These are phyloP conservation scores for Oryzias javanicus DNA, from an alignment of 2,113 vertebrate genomes.

Conservation along the genomic window DNA sequence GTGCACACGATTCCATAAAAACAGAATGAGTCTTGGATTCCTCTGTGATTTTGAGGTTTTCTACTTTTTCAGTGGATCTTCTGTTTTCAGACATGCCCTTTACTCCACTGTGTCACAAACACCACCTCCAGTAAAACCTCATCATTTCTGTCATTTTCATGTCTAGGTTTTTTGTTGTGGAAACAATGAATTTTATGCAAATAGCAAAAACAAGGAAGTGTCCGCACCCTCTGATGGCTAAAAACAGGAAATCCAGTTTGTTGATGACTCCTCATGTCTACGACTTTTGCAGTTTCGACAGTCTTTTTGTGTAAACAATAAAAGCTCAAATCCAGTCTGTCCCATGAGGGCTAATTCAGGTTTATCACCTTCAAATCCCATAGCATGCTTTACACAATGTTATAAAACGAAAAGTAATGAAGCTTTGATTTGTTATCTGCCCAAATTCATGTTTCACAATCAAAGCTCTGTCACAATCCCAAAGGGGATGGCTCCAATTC, in stretches of 20 bases:
- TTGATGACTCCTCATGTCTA: neutral
- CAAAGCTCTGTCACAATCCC: conserved; percentile 28
- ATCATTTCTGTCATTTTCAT: neutral
- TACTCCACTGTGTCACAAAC: neutral
- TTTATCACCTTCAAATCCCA: too few species aligned
- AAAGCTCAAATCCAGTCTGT: too few species aligned
- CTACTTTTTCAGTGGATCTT: too few species aligned
- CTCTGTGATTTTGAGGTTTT: too few species aligned
- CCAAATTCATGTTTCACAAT: conserved; percentile 30
- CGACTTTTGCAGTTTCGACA: neutral
- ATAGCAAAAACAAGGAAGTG: neutral
- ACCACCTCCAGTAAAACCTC: neutral
- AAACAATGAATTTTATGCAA: neutral
- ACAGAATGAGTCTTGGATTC: too few species aligned
- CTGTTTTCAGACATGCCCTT: too few species aligned
- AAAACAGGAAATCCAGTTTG: neutral
- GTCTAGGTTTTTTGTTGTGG: neutral
- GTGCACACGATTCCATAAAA: neutral
- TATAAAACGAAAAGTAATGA: conserved; percentile 4
- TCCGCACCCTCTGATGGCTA: neutral
- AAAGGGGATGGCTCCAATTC: neutral
- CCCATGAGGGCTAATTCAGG: too few species aligned
- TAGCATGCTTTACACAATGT: conserved; percentile 20
- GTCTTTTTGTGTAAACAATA: too few species aligned
- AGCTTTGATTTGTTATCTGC: conserved; percentile 8